Percentiles rank a stretch among this genome's conserved stretches.
phyloP scores from a whole-genome alignment of 2,797 vertebrate species.

The Anniella stebbinsi region DNA sequence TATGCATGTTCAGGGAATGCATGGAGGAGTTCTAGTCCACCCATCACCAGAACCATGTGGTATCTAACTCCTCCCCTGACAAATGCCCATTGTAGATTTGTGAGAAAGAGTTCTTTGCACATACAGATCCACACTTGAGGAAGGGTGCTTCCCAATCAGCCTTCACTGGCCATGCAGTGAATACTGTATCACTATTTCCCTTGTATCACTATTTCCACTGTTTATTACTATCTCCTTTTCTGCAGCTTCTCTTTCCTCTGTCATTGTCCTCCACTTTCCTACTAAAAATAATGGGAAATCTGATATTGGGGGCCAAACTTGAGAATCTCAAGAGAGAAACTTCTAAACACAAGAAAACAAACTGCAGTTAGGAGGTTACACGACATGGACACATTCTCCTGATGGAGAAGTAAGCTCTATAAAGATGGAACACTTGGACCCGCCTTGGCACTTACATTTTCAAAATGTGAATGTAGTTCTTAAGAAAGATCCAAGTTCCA shows the following conservation, averaged over 20 bases:
- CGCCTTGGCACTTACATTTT: background rate
- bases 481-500: background rate
- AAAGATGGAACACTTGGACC: conserved; percentile 2
- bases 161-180: too few relatives aligned
- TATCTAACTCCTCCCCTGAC: too few relatives aligned
- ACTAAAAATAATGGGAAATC: background rate
- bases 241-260: background rate
- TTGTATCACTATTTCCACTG: too few relatives aligned
- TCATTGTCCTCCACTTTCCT: background rate
- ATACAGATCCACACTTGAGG: background rate
- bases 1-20: too few relatives aligned
- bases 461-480: background rate
- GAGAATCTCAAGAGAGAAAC: background rate
- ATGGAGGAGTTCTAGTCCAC: too few relatives aligned
- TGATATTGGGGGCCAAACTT: background rate
- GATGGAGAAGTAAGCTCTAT: background rate
- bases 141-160: too few relatives aligned
- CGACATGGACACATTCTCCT: background rate
- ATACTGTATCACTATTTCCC: too few relatives aligned
- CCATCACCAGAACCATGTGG: too few relatives aligned
- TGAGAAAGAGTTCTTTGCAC: background rate
- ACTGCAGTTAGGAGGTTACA: background rate
- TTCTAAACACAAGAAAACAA: background rate
- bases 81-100: background rate
- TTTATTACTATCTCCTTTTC: background rate